phyloP scores from a whole-genome alignment of 2,113 vertebrate genomes.

The Papio anubis region DNA sequence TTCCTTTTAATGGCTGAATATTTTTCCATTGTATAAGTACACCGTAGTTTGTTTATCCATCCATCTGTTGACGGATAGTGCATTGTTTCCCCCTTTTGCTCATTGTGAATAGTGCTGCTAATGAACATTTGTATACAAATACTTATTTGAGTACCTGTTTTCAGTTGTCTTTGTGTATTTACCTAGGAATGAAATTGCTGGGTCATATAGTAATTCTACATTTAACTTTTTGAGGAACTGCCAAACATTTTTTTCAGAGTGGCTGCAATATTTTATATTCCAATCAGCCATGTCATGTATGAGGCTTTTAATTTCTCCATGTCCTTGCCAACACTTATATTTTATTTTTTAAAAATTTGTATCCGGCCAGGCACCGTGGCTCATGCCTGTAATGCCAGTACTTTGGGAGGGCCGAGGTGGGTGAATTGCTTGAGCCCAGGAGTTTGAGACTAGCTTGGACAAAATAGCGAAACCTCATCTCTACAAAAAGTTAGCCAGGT shows the following conservation, averaged over 20 bases:
- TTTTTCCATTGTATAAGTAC: neutral
- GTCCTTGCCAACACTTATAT: neutral
- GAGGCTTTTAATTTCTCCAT: neutral
- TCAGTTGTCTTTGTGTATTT: neutral
- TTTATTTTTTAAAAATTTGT: neutral
- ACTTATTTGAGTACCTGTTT: neutral
- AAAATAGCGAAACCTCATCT: too few relatives aligned
- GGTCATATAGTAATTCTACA: neutral
- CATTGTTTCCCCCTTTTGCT: neutral
- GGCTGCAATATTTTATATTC: neutral
- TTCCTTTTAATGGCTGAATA: neutral
- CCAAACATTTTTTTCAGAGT: neutral
- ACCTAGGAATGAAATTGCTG: neutral
- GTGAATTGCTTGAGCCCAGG: too few relatives aligned
- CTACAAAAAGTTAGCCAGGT: too few relatives aligned
- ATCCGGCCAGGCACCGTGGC: too few relatives aligned
- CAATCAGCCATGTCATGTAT: neutral
- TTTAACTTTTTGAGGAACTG: neutral
- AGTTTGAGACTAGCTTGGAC: too few relatives aligned
- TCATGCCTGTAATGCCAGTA: too few relatives aligned
- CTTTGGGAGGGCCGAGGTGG: too few relatives aligned
- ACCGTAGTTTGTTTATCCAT: neutral
- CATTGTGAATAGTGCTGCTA: neutral
- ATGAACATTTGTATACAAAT: neutral
- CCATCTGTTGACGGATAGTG: neutral